Base-by-base conservation (phyloP, 2,888 invertebrate species). In the Synergus gifuensis region DNA sequence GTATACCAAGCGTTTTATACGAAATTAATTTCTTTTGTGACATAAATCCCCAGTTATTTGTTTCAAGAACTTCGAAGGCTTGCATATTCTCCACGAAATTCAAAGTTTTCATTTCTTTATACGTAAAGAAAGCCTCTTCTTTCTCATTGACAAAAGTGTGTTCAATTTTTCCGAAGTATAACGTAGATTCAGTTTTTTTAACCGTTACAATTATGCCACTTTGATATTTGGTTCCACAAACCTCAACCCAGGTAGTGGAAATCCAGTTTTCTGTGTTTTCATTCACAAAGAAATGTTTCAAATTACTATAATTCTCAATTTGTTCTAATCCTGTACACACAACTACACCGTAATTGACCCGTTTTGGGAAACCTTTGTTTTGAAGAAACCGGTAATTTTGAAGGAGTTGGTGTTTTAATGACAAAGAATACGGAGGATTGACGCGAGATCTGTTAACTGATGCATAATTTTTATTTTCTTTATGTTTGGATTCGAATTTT, bases 381-480 rank as follows among this genome's bases (percentile, higher is more conserved):
- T 64, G n/a, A 9, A 79, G 8, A 66, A 79, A 64, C 76, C 66
- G 22, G 14, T 79, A 64, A 22, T 73, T 40, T 11, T 73, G 62
- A 36, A n/a, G 58, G 3, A 79, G 40, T 44, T 79, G 79, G 42
- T 79, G 69, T 66, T 79, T 76, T 16, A 79, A 44, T 58, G 79
- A 67, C 40, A 76, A 42, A 12, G 62, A 76, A 36, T 76, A 58
- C 2, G 66, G 44, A 40, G 76, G 12, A 60, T 79, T 79, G 1
- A 76, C 14, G 4, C 79, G 44, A 79, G 22, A 76, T 58, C 66
- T 79, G 4, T 14, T 67, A 28, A 67, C 44, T 42, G 46, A 14
- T 22, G 76, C 18, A 18, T 76, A 79, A 4, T 67, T 67, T 22
- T 79, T 79, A 44, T 44, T 76, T 16, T 12, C 12, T 60, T 62